Base-by-base conservation (phyloP, 2,113 vertebrate genomes). In the Perca fluviatilis region DNA sequence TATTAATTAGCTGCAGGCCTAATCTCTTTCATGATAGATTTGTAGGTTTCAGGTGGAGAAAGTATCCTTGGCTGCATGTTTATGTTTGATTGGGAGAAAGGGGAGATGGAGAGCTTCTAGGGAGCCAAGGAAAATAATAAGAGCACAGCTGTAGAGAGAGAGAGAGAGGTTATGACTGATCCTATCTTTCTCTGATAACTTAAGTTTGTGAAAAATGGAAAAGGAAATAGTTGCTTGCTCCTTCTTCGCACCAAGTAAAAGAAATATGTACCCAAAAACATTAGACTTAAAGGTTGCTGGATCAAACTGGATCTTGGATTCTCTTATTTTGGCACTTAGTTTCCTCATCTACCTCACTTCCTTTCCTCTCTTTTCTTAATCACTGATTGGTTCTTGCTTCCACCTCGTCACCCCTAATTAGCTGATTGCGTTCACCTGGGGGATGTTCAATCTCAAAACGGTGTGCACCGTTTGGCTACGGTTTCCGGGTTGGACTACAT, bases 71-170 rank as follows among this genome's bases (percentile, higher is more conserved):
- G 18, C 50, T 23, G 74, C 82, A 43, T 74, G 51, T 69, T 68
- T 77, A 40, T 81, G 85, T 77, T 83, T 64, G 58, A 84, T 79
- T 72, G 19, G 14, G 46, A 79, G 67, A 69, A 47, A 68, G 56
- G 11, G 23, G 49, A 75, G 46, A 77, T 51, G 70, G 73, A 86
- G 83, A 58, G 64, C 61, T 5, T 43, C 27, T 10, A 27, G 21
- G 53, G 25, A 84, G 82, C 82, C 53, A 83, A 63, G 6, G 56
- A 72, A 88, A 86, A 91, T 75, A 80, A 71, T 77, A 72, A 69
- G 60, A 56, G 25, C 46, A 36, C 40, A 72, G 63, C 57, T 72
- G 80, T 50, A 74, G 67, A 57, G 36, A 70, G 67, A 57, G 36
- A 70, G 56, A 64, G 46, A 23, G 74, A 82, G 66, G 58, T 64